Evolutionary conservation across 2,797 vertebrate species (phyloP).

Genomic region (Clarias platycephalus): DNA sequence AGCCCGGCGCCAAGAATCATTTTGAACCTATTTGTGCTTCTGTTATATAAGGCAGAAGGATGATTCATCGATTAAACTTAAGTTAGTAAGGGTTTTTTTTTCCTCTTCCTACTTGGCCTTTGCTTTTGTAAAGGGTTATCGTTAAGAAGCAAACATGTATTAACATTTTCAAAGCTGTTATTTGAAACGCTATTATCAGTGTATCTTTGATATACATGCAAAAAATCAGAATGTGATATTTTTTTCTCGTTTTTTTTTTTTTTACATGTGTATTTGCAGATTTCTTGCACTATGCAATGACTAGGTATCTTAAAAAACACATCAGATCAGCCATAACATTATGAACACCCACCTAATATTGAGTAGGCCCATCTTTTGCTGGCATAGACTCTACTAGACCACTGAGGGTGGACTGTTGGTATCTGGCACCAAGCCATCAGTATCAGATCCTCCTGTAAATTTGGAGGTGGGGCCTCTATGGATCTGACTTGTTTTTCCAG

Average conservation of each 20-base stretch:
- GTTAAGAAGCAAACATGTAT: background rate
- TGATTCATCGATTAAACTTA: constrained; percentile 48
- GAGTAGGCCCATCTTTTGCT: no score
- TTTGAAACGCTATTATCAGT: background rate
- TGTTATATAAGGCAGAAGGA: constrained; percentile 40
- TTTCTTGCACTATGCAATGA: background rate
- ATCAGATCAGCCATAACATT: no score
- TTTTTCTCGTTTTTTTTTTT: background rate
- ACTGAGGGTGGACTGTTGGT: no score
- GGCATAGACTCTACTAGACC: no score
- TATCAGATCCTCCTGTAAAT: no score
- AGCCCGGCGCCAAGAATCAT: constrained; percentile 34
- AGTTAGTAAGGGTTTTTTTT: constrained; percentile 35
- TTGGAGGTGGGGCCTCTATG: no score
- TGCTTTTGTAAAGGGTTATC: background rate
- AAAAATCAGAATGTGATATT: background rate
- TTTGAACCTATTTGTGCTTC: constrained; percentile 34
- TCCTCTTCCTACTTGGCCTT: constrained; percentile 20
- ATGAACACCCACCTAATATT: no score
- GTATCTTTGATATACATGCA: background rate
- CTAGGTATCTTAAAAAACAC: background rate
- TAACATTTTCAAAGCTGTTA: background rate
- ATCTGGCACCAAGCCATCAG: no score
- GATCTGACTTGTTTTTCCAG: no score
- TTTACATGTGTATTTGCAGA: background rate